Conservation (phyloP, 2,888 invertebrate species). For the Incurvaria masculella region DNA sequence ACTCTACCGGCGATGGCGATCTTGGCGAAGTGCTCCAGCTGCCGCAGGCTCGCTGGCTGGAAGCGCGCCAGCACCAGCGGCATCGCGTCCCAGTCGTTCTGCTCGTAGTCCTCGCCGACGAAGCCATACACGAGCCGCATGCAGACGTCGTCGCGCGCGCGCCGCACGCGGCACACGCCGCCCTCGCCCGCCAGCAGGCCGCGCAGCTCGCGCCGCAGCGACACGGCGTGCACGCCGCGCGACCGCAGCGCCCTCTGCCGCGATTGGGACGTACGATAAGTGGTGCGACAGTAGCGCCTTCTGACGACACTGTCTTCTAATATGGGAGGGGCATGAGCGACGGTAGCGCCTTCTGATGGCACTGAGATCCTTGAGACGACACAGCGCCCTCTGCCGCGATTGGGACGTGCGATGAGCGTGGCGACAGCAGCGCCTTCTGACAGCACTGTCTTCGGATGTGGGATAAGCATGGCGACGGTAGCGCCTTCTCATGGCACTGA, state of each 20-base stretch:
- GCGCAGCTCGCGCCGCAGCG: slow-evolving; percentile 21
- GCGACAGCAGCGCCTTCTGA: too few species aligned
- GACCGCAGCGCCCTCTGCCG: slow-evolving; percentile 23
- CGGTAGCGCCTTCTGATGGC: too few species aligned
- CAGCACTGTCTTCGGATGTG: too few species aligned
- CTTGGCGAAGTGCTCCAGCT: slow-evolving; percentile 34
- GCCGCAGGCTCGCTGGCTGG: slow-evolving; percentile 30
- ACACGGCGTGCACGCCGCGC: slow-evolving; percentile 27
- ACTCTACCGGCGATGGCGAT: slow-evolving; percentile 28
- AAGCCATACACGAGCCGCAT: slow-evolving; percentile 27
- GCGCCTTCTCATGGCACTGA: too few species aligned
- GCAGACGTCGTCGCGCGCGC: slow-evolving; percentile 32
- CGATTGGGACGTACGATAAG: neutral
- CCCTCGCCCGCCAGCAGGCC: slow-evolving; percentile 22
- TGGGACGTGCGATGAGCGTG: too few species aligned
- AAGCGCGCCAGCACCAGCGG: slow-evolving; percentile 18
- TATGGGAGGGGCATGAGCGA: too few species aligned
- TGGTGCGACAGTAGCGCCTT: too few species aligned
- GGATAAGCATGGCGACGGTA: too few species aligned
- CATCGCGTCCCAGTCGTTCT: slow-evolving; percentile 29
- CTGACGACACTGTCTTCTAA: too few species aligned
- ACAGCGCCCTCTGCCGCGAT: too few species aligned
- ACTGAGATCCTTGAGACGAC: too few species aligned
- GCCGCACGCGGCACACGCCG: slow-evolving; percentile 27
- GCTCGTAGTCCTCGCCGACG: slow-evolving; percentile 43